Conservation (phyloP, 2,113 vertebrate species). For the Hippocampus barbouri region DNA sequence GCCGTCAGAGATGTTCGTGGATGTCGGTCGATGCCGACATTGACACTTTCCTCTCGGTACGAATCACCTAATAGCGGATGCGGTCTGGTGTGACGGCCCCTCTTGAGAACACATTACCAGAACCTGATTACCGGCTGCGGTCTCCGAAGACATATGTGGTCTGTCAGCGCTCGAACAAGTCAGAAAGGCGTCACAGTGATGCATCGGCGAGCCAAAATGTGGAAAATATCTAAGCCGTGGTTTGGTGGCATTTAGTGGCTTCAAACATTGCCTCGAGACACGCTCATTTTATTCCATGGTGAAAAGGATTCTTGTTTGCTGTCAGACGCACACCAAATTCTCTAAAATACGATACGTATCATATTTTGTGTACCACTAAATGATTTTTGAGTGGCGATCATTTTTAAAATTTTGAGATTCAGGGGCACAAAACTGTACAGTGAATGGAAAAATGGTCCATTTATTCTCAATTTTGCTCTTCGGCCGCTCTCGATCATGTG, state of each 20-base stretch:
- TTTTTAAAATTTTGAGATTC: not conserved
- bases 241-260: constrained; percentile 23
- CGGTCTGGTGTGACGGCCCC: constrained; percentile 29
- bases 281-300: not conserved
- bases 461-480: too few species aligned
- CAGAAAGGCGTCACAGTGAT: constrained; percentile 26
- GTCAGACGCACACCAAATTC: not conserved
- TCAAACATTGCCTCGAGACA: not conserved
- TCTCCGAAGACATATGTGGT: constrained; percentile 31
- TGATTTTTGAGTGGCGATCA: not conserved
- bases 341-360: not conserved
- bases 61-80: constrained; percentile 41
- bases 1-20: constrained; percentile 12
- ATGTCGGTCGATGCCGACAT: not conserved
- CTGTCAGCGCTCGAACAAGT: constrained; percentile 38
- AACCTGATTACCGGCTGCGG: constrained; percentile 27
- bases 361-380: not conserved
- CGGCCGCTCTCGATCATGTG: too few species aligned
- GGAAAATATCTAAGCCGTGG: constrained; percentile 35
- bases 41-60: constrained; percentile 40
- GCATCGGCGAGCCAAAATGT: constrained; percentile 12
- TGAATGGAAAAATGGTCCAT: too few species aligned
- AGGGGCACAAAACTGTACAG: too few species aligned
- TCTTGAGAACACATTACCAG: constrained; percentile 26
- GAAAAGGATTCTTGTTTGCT: not conserved